These are phyloP conservation scores for Phallusia fumigata DNA, from an alignment of 23 tunicate genomes.

Conservation along the genomic window DNA sequence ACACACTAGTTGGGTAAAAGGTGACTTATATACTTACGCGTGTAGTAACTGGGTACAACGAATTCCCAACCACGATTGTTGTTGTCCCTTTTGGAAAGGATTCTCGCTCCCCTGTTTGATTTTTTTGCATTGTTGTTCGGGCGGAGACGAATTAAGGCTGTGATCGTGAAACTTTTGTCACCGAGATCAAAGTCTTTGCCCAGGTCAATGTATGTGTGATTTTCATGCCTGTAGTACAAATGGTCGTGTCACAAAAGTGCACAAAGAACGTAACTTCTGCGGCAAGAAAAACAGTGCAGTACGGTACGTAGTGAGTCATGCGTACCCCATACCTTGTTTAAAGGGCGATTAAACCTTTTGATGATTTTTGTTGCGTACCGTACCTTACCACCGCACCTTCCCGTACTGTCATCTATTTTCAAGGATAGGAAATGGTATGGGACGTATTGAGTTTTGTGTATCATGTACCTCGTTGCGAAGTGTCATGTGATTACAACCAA, in stretches of 20 bases:
- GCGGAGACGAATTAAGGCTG: slow-evolving; percentile 51
- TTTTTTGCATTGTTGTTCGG: slow-evolving; percentile 15
- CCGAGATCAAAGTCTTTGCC: slow-evolving; percentile 47
- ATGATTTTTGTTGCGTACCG: too few species aligned
- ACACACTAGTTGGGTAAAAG: too few species aligned
- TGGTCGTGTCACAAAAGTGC: neutral
- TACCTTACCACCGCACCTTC: too few species aligned
- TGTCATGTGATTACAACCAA: too few species aligned
- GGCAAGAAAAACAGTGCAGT: too few species aligned
- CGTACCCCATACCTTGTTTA: too few species aligned
- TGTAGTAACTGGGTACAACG: slow-evolving; percentile 78
- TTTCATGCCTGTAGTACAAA: slow-evolving; percentile 32
- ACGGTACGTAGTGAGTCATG: too few species aligned
- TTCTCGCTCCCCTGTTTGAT: slow-evolving; percentile 51
- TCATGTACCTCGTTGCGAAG: too few species aligned
- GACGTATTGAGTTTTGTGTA: too few species aligned
- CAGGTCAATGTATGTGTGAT: slow-evolving; percentile 44
- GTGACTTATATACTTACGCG: slow-evolving; percentile 33
- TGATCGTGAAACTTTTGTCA: slow-evolving; percentile 45
- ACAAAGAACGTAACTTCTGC: neutral
- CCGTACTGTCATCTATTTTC: too few species aligned
- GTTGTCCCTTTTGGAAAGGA: slow-evolving; percentile 53
- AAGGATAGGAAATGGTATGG: too few species aligned
- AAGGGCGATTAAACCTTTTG: too few species aligned
- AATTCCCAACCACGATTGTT: slow-evolving; percentile 75